A percentile compares a stretch with the other conserved stretches of the same genome.
Conservation (phyloP, 2,113 vertebrate species). For the Arenaria interpres region DNA sequence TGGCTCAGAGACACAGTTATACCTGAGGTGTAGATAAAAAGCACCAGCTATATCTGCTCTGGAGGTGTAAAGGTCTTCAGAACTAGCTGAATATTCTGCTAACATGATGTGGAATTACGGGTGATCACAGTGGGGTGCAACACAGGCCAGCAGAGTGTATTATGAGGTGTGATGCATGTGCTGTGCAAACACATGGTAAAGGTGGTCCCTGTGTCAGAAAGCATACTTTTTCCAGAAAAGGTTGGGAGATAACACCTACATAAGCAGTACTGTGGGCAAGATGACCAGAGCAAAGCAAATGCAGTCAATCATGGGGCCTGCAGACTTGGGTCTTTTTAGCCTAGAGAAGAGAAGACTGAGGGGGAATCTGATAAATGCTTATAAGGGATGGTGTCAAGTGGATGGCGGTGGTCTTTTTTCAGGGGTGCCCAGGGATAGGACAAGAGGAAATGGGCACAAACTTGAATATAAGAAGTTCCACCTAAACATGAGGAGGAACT, state of each 20-base stretch:
- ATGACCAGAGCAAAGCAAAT: not conserved
- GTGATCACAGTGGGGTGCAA: not conserved
- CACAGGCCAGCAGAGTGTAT: not conserved
- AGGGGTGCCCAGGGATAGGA: too few species aligned
- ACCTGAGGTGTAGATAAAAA: slow-evolving; percentile 51
- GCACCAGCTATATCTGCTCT: not conserved
- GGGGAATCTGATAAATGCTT: too few species aligned
- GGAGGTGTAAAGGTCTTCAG: slow-evolving; percentile 19
- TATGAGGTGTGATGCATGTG: not conserved
- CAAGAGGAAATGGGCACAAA: too few species aligned
- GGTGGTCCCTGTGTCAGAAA: not conserved
- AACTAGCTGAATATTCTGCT: slow-evolving; percentile 10
- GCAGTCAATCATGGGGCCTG: not conserved
- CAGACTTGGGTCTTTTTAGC: too few species aligned
- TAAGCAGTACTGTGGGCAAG: not conserved
- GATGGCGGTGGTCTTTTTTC: too few species aligned
- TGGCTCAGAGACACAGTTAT: slow-evolving; percentile 1
- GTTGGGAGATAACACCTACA: not conserved
- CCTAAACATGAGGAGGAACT: too few species aligned
- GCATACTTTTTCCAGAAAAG: not conserved
- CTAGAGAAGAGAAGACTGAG: too few species aligned
- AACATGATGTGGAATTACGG: not conserved
- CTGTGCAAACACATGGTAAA: not conserved
- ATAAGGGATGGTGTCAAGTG: too few species aligned
- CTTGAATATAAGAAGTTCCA: too few species aligned